These are phyloP conservation scores for Euproctis similis DNA, from an alignment of 2,888 invertebrate genomes.

Conservation along the genomic window DNA sequence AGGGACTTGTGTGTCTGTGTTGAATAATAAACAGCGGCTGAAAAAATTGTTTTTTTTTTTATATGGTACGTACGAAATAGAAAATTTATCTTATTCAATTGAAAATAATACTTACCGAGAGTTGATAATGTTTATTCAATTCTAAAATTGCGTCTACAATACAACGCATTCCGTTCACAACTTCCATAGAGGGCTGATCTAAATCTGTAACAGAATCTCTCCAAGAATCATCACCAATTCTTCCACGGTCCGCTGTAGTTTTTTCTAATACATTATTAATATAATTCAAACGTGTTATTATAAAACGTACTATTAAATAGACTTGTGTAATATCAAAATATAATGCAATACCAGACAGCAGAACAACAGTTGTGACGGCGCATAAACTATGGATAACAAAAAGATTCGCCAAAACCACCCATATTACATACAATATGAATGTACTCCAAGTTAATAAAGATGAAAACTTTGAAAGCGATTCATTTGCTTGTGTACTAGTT, in stretches of 20 bases:
- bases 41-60: no score
- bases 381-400: constrained; percentile 25
- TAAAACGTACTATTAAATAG: constrained; percentile 28
- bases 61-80: no score
- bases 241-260: no score
- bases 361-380: constrained; percentile 17
- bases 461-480: constrained; percentile 15
- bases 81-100: no score
- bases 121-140: constrained; percentile 34
- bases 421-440: constrained; percentile 10
- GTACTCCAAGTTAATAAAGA: constrained; percentile 3
- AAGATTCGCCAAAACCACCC: constrained; percentile 23
- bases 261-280: constrained; percentile 29
- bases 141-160: constrained; percentile 36
- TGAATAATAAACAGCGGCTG: no score
- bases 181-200: constrained; percentile 12
- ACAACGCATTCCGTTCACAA: constrained; percentile 27
- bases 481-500: constrained; percentile 25
- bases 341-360: constrained; percentile 20
- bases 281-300: constrained; percentile 30
- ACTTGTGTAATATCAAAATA: constrained; percentile 30
- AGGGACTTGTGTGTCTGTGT: no score
- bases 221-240: no score
- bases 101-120: constrained; percentile 41
- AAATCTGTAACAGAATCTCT: not conserved